Percentiles rank a stretch among this genome's conserved stretches.
Conservation (phyloP, 2,888 invertebrate species). For the Sphaerophoria taeniata region DNA sequence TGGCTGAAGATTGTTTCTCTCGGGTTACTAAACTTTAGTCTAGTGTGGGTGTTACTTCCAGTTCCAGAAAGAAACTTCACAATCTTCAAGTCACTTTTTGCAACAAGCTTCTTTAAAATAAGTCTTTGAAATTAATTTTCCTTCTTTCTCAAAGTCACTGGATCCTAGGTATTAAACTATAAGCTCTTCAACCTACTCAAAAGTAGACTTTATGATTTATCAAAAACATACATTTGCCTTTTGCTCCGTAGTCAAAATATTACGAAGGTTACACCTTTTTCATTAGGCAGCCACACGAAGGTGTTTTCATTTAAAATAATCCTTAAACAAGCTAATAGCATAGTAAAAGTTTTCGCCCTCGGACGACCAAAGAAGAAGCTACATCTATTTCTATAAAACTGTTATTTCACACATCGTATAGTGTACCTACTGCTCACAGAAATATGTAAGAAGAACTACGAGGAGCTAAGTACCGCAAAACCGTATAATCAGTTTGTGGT, state of each 20-base stretch:
- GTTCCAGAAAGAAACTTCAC: too few species aligned
- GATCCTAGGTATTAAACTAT: background rate
- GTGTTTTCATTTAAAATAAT: constrained; percentile 71
- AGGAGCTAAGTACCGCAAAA: constrained; percentile 73
- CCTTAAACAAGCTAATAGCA: constrained; percentile 35
- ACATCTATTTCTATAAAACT: constrained; percentile 31
- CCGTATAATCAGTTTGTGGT: constrained; percentile 74
- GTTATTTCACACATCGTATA: constrained; percentile 25
- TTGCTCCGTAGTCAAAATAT: constrained; percentile 1
- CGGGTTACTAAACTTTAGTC: too few species aligned
- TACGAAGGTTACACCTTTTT: constrained; percentile 11
- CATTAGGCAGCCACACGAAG: constrained; percentile 25
- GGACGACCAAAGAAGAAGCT: background rate
- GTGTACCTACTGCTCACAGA: background rate
- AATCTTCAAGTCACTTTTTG: too few species aligned
- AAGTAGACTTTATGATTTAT: constrained; percentile 37
- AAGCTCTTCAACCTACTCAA: background rate
- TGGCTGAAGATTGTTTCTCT: too few species aligned
- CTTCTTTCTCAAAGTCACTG: background rate
- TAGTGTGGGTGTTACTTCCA: too few species aligned
- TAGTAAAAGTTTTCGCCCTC: constrained; percentile 49
- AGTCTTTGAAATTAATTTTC: background rate
- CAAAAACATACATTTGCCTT: constrained; percentile 14
- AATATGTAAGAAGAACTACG: constrained; percentile 63
- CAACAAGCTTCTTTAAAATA: too few species aligned